Percentiles rank a stretch among this genome's conserved stretches.
phyloP scores from a whole-genome alignment of 2,113 vertebrate species.

The Grammomys surdaster region DNA sequence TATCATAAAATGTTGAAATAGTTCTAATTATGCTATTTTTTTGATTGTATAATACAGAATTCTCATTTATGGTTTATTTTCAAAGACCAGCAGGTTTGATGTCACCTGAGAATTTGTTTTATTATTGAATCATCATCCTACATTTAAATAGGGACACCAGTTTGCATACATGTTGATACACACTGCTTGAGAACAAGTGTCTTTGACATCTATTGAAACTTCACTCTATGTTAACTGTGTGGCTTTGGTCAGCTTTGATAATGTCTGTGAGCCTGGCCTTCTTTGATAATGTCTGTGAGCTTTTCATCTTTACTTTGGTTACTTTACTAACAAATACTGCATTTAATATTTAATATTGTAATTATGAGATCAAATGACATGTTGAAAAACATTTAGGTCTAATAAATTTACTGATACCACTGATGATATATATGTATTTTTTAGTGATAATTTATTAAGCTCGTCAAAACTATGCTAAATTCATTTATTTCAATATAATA shows the following conservation, averaged over 20 bases:
- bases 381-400: neutral
- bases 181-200: neutral
- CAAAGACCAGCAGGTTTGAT: neutral
- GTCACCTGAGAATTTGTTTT: conserved; percentile 12
- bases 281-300: neutral
- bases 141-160: neutral
- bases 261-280: neutral
- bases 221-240: neutral
- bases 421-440: neutral
- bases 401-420: neutral
- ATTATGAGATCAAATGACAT: neutral
- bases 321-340: conserved; percentile 11
- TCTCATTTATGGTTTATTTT: neutral
- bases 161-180: neutral
- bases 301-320: neutral
- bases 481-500: conserved; percentile 7
- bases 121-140: neutral
- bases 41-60: neutral
- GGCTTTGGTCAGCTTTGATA: neutral
- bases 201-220: neutral
- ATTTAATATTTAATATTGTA: neutral
- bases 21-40: neutral
- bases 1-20: neutral
- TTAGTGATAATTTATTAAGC: neutral
- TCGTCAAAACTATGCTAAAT: neutral